Base-by-base conservation (phyloP, 1,140 invertebrate genomes). In the Drosophila kikkawai region DNA sequence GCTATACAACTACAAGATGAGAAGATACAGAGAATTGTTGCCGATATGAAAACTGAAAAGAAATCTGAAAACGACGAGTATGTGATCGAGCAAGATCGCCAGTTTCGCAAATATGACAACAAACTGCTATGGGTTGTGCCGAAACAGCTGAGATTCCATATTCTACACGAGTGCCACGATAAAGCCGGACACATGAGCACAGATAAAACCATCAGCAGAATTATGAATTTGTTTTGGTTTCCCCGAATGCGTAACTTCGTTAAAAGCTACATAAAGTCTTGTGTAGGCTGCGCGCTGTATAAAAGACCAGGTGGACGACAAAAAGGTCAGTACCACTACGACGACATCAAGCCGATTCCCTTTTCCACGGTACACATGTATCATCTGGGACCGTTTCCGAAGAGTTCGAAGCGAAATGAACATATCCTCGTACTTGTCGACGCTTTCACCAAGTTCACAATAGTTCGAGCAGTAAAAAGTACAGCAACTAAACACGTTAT, bases 161-260 rank as follows among this genome's bases (percentile, higher is more conserved):
- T 39, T 9, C 34, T 56, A 4, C 32, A 15, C 7, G 19, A 57
- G 12, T 39, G 8, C 17, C 36, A 56, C 13, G 36, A 37, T 4
- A 39, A 56, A 13, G 36, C 34, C 1, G 36, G 36, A 56, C 53
- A 56, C 9, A 56, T 56, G 53, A 37, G 17, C 13, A 56, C 53
- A 3, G 34, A 56, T 19, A 56, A 56, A 15, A 37, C 13, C 9
- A 37, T 22, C 1, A 11, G 12, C 15, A 19, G 34, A 9, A 56
- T 22, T 4, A 12, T 37, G 4, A 55, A 19, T 15, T 5, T 36
- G 17, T 9, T 19, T 22, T 55, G 17, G 22, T 29, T 55, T 55
- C 29, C 12, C 17, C 0, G 7, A 55, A 19, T 36, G 17, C 34
- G 36, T 47, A 19, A 44, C 19, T 44, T 19, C 2, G 4, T 47